Conservation (phyloP, 2,888 invertebrate genomes). For the Acanthosoma haemorrhoidale region DNA sequence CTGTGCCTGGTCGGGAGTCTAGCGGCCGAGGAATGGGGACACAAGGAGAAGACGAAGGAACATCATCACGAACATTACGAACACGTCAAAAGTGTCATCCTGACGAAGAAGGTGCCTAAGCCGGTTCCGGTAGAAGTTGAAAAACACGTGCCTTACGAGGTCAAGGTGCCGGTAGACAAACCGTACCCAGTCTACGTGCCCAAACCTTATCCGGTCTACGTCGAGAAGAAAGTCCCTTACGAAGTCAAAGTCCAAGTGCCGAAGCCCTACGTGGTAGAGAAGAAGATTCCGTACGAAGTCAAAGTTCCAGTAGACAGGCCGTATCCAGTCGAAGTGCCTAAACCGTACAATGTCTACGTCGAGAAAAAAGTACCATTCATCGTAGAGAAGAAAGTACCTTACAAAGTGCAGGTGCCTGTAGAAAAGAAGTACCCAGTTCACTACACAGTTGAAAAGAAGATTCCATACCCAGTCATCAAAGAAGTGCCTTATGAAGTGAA, state of each 20-base stretch:
- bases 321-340: conserved; percentile 33
- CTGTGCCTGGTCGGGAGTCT: background rate
- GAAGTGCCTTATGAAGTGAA: conserved; percentile 50
- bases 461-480: conserved; percentile 35
- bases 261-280: conserved; percentile 65
- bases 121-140: conserved; percentile 57
- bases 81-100: conserved; percentile 66
- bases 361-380: conserved; percentile 57
- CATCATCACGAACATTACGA: conserved; percentile 46
- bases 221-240: conserved; percentile 53
- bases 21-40: background rate
- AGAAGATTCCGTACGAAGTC: conserved; percentile 32
- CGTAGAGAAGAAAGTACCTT: conserved; percentile 52
- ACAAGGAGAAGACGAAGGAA: conserved; percentile 35
- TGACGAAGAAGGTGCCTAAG: conserved; percentile 67
- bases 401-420: conserved; percentile 39
- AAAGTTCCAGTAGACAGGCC: conserved; percentile 34
- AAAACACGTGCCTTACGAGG: conserved; percentile 63
- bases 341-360: conserved; percentile 67
- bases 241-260: conserved; percentile 61
- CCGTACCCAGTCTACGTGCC: conserved; percentile 67
- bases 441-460: conserved; percentile 34
- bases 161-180: conserved; percentile 51
- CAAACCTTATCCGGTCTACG: conserved; percentile 62
- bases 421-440: conserved; percentile 35